Base-by-base conservation (phyloP, 2,113 vertebrate genomes). In the Petrocephalus microphthalmus region DNA sequence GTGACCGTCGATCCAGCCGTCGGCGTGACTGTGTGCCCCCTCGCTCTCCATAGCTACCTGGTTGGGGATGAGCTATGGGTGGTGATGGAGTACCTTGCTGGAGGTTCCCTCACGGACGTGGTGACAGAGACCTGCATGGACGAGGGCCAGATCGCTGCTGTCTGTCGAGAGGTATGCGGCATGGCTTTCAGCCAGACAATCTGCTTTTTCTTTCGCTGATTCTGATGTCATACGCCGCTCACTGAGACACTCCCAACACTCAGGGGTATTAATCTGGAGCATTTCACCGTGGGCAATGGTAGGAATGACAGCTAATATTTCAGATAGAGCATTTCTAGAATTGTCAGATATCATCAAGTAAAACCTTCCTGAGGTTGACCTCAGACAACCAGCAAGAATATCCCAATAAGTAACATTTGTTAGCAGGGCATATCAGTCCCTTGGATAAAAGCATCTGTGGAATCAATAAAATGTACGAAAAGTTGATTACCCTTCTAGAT, bases 41-140 rank as follows among this genome's bases (percentile, higher is more conserved):
- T 37, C 47, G 83, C 19, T 42, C 2, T 89, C 54, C 29, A 20
- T 29, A 99, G 98, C 94, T 99, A 99, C 93, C 95, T 99, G 92
- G 98, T 99, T 0, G 98, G 98, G 78, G 98, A 99, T 90, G 98
- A 99, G 88, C 94, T 99, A 11, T 99, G 98, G 98, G 98, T 99
- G 88, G 98, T 99, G 90, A 99, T 99, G 98, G 98, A 99, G 54
- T 99, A 99, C 92, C 93, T 99, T 94, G 98, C 98, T 10, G 98
- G 98, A 51, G 98, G 98, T 87, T 99, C 98, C 5, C 93, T 99
- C 89, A 99, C 98, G 0, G 98, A 99, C 78, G 98, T 99, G 29
- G 98, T 99, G 90, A 99, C 98, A 0, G 98, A 99, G 94, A 99
- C 98, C 0, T 99, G 98, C 91, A 99, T 99, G 98, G 98, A 99